Evolutionary conservation across 1,140 invertebrate species (phyloP), one percentile per base, ranked within the genome.

Genomic region (Nasonia giraulti): DNA sequence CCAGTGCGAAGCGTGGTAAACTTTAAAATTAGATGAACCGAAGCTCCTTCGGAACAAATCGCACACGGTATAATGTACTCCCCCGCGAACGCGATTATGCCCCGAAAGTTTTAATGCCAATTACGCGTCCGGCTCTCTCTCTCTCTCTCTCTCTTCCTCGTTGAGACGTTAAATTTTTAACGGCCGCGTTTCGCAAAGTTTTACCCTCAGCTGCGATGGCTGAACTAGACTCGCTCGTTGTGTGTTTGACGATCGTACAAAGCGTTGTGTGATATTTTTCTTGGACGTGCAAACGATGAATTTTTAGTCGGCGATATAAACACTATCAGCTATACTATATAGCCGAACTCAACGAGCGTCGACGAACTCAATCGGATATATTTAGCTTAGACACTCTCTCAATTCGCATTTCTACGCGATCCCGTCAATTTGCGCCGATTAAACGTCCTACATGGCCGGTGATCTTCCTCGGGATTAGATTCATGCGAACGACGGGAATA

Each of bases 351-450:
- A 27, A 20, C 11, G 33, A 80, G 40, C 62, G 78, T 37, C 33
- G 14, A 11, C 23, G 23, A 33, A 17, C 50, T 17, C 55, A 27
- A 71, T 66, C 55, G 23, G 12, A 78, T 31, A 66, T 66, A 66
- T 80, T 80, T 73, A 68, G 23, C n/a, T 62, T 27, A 27, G 27
- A 27, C 27, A 27, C 50, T 8, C 66, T 12, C 11, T 62, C 23
- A 2, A 55, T 31, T 77, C 23, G 76, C 47, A 31, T 79, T 37
- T 62, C 31, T 17, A 33, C n/a, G 40, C 79, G 68, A 73, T 73
- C 68, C 12, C 68, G 79, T 81, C 79, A 73, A 73, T 81, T 81
- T 47, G 68, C 66, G 23, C 8, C 6, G 17, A 50, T 50, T 81
- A 73, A 40, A n/a, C 62, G 55, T 2, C 47, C 33, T 33, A 37